These are phyloP conservation scores for Channa striata DNA, from an alignment of 2,797 vertebrate genomes.

Conservation along the genomic window DNA sequence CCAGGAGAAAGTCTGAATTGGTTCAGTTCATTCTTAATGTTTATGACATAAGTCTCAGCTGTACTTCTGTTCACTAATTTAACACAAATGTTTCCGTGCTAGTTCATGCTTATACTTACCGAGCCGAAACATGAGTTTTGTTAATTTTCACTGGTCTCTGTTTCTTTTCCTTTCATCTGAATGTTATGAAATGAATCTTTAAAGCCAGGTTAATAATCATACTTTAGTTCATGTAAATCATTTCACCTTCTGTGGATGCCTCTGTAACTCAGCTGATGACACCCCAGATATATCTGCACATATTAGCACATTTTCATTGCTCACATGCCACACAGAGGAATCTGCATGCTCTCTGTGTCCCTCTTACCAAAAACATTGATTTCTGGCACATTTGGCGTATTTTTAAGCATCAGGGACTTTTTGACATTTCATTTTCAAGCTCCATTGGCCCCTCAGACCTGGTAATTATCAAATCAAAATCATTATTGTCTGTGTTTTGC, in stretches of 20 bases:
- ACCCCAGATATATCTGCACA: not conserved
- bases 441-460: slow-evolving; percentile 43
- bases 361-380: not conserved
- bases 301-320: not conserved
- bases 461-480: slow-evolving; percentile 65
- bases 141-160: not conserved
- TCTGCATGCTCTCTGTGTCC: too few species aligned
- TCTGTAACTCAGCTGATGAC: not conserved
- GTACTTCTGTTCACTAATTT: not conserved
- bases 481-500: slow-evolving; percentile 48
- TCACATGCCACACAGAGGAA: not conserved
- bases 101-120: too few species aligned
- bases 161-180: not conserved
- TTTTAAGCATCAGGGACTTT: too few species aligned
- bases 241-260: too few species aligned
- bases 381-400: too few species aligned
- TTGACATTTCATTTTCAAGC: slow-evolving; percentile 25
- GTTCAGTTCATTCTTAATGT: too few species aligned
- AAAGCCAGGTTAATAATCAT: too few species aligned
- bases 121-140: not conserved
- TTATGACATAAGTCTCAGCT: not conserved
- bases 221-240: too few species aligned
- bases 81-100: too few species aligned
- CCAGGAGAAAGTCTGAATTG: too few species aligned
- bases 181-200: not conserved